These are phyloP conservation scores for Phylloscopus whistleri DNA, from an alignment of 2,113 vertebrate species.

Conservation along the genomic window DNA sequence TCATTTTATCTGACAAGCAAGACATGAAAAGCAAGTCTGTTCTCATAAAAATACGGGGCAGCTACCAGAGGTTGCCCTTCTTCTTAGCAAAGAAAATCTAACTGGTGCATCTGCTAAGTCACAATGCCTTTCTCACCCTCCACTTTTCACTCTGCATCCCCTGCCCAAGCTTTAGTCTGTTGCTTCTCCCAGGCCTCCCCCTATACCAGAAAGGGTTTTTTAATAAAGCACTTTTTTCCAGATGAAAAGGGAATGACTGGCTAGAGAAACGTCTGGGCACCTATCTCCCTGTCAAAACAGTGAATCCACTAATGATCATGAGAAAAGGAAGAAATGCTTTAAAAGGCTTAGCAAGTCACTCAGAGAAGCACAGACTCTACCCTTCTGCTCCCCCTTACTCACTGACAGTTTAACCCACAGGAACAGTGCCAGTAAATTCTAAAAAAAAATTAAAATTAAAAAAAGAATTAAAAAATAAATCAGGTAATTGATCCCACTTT, in stretches of 20 bases:
- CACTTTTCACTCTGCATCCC: neutral
- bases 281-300: neutral
- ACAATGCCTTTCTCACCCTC: neutral
- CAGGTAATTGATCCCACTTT: neutral
- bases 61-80: neutral
- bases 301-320: neutral
- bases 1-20: slow-evolving; percentile 64
- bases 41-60: slow-evolving; percentile 22
- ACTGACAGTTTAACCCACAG: neutral
- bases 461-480: neutral
- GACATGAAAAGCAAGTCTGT: slow-evolving; percentile 4
- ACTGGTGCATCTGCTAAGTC: neutral
- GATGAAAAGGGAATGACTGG: neutral
- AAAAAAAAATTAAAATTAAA: neutral
- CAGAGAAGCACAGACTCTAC: neutral
- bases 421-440: neutral
- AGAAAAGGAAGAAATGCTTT: slow-evolving; percentile 30
- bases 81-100: neutral
- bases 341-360: slow-evolving; percentile 28
- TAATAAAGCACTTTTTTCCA: neutral
- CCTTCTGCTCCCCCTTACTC: neutral
- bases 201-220: neutral
- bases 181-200: neutral
- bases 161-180: neutral
- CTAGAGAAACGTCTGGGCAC: neutral